These are phyloP conservation scores for Lycodopsis pacificus DNA, from an alignment of 2,797 vertebrate genomes.

Conservation along the genomic window DNA sequence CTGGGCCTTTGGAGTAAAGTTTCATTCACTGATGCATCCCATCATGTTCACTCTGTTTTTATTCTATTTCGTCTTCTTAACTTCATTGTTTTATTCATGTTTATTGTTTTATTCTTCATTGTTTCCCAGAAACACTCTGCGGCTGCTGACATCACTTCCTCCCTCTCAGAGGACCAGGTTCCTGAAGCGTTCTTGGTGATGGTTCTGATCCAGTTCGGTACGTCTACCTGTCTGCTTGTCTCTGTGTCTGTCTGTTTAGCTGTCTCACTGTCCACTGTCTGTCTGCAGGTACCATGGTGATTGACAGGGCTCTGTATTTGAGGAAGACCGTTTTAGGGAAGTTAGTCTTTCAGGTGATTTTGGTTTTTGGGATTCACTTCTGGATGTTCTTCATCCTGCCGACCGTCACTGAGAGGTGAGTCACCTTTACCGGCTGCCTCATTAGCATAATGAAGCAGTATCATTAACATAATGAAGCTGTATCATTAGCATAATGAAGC, in stretches of 20 bases:
- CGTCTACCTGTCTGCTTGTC: conserved; percentile 8
- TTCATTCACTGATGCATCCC: too few relatives aligned
- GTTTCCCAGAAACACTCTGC: conserved; percentile 92
- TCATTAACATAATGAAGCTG: neutral
- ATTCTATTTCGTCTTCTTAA: neutral
- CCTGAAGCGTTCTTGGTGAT: conserved; percentile 95
- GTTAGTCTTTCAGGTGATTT: conserved; percentile 95
- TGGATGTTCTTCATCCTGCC: conserved; percentile 99
- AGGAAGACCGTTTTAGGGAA: conserved; percentile 84
- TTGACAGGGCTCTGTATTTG: conserved; percentile 83
- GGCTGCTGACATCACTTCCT: conserved; percentile 95
- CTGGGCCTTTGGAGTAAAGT: conserved; percentile 95
- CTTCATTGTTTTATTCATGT: neutral
- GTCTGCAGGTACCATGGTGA: conserved; percentile 92
- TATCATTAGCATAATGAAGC: too few relatives aligned
- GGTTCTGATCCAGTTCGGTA: conserved; percentile 97
- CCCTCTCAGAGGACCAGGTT: conserved; percentile 95
- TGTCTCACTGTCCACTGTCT: neutral
- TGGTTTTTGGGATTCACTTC: conserved; percentile 97
- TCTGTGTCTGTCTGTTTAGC: conserved; percentile 52
- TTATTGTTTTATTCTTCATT: neutral
- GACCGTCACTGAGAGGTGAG: conserved; percentile 93
- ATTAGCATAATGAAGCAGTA: neutral
- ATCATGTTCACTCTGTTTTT: neutral
- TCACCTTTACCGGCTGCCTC: neutral